phyloP scores from a whole-genome alignment of 1,140 invertebrate species.

The Danaus plexippus region DNA sequence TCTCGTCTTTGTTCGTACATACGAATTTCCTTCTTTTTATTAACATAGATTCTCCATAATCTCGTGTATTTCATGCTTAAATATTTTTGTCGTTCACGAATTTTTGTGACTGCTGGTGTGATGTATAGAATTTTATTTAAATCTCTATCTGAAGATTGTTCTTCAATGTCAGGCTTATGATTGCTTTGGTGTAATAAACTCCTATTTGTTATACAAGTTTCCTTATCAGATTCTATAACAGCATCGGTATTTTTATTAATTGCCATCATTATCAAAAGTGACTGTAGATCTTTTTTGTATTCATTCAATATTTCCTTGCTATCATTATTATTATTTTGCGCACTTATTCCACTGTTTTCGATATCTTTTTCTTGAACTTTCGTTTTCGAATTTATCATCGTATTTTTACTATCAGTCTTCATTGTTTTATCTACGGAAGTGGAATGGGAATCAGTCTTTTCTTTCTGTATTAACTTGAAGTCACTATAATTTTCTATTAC shows the following conservation, averaged over 20 bases:
- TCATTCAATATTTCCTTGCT: constrained; percentile 5
- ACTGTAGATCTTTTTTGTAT: constrained; percentile 39
- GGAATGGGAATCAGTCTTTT: neutral
- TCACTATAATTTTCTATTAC: constrained; percentile 33
- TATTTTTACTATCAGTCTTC: no score
- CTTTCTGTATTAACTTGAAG: constrained; percentile 32
- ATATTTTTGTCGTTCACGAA: constrained; percentile 26
- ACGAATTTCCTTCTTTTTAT: constrained; percentile 29
- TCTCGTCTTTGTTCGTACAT: constrained; percentile 35
- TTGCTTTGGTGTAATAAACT: no score
- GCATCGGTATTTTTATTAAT: constrained; percentile 32
- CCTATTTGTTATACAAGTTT: no score
- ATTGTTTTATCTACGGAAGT: no score
- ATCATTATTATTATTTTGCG: neutral
- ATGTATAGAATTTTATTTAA: constrained; percentile 31
- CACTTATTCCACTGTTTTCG: constrained; percentile 5
- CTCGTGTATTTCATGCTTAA: constrained; percentile 39
- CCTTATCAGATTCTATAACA: constrained; percentile 12
- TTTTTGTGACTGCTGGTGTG: constrained; percentile 27
- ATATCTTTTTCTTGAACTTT: neutral
- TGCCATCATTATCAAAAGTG: constrained; percentile 51
- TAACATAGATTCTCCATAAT: constrained; percentile 40
- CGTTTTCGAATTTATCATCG: no score
- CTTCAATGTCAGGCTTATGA: no score
- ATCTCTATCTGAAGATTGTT: neutral